These are phyloP conservation scores for Theodoxus fluviatilis DNA, from an alignment of 2,888 invertebrate species.

Conservation along the genomic window DNA sequence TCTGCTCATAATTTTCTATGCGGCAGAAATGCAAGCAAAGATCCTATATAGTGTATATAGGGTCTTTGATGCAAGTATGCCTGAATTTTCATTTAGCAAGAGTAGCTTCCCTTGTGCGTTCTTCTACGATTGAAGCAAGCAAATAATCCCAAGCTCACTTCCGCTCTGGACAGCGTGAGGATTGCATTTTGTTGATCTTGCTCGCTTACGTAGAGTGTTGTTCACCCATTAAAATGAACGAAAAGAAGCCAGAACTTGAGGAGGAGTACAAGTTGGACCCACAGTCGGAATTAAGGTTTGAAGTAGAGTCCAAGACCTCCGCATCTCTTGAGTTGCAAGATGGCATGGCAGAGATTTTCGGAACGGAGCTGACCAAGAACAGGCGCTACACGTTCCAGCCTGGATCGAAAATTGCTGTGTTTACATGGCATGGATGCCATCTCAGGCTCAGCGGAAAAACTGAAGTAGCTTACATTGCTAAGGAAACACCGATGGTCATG, in stretches of 20 bases:
- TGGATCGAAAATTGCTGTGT: constrained; percentile 93
- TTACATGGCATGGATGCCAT: constrained; percentile 90
- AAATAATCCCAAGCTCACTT: too few species aligned
- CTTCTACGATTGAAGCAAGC: too few species aligned
- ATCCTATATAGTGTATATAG: too few species aligned
- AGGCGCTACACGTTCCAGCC: constrained; percentile 88
- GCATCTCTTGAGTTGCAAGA: constrained; percentile 75
- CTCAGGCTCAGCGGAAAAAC: constrained; percentile 78
- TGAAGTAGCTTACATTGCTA: constrained; percentile 92
- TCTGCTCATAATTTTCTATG: too few species aligned
- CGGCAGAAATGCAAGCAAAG: too few species aligned
- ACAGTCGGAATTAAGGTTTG: constrained; percentile 91
- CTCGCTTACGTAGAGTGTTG: too few species aligned
- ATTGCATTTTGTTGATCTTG: too few species aligned
- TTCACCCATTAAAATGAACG: too few species aligned
- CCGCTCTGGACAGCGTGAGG: too few species aligned
- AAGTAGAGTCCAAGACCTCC: constrained; percentile 74
- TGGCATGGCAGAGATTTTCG: constrained; percentile 95
- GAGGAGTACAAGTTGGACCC: constrained; percentile 83
- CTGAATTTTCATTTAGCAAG: too few species aligned
- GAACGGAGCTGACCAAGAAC: constrained; percentile 91
- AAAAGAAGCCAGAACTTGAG: constrained; percentile 26
- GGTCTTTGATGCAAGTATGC: too few species aligned
- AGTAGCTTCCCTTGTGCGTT: too few species aligned
- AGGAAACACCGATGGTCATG: constrained; percentile 95